A percentile compares a stretch with the other conserved stretches of the same genome.
These are phyloP conservation scores for Triops longicaudatus DNA, from an alignment of 1,140 invertebrate species.

Conservation along the genomic window DNA sequence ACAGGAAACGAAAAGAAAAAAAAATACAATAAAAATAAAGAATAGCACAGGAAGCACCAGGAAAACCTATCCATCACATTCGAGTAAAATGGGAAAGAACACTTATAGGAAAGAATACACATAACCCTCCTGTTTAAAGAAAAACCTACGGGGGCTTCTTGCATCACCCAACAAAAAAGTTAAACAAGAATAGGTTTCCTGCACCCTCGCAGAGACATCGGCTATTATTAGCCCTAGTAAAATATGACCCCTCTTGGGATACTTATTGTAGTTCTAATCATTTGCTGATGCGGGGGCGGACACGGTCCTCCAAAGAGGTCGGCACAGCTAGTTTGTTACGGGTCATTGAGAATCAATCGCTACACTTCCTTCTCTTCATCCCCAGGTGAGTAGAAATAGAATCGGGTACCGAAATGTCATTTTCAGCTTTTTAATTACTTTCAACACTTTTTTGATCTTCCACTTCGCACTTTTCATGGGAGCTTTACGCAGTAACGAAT, in stretches of 20 bases:
- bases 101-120: background rate
- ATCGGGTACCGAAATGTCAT: background rate
- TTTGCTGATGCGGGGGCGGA: conserved; percentile 13
- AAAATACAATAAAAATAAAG: background rate
- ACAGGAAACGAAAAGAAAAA: background rate
- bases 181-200: background rate
- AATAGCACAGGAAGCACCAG: background rate
- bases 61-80: conserved; percentile 12
- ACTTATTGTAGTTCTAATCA: background rate
- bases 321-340: background rate
- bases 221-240: background rate
- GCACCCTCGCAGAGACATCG: background rate
- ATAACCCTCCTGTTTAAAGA: background rate
- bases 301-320: background rate
- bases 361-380: background rate
- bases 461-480: too few species aligned
- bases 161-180: background rate
- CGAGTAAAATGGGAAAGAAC: background rate
- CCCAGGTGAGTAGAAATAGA: background rate
- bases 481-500: too few species aligned
- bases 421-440: background rate
- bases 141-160: background rate
- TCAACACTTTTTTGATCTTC: too few species aligned
- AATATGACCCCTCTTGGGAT: background rate
- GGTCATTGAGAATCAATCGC: conserved; percentile 12